A percentile compares a stretch with the other conserved stretches of the same genome.
These are phyloP conservation scores for Eriosoma lanigerum DNA, from an alignment of 1,140 invertebrate genomes.

Conservation along the genomic window DNA sequence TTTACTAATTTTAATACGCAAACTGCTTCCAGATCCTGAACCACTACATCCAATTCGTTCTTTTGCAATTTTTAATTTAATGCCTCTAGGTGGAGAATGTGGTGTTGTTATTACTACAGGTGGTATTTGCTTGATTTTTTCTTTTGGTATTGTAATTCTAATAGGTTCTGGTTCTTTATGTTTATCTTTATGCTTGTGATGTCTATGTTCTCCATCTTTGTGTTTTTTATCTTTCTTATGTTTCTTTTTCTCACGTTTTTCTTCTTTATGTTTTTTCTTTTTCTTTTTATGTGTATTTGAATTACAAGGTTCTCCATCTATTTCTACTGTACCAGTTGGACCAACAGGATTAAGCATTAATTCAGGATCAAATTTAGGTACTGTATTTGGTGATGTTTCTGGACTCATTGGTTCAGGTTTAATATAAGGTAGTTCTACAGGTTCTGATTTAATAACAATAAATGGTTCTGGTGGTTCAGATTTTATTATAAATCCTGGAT, in stretches of 20 bases:
- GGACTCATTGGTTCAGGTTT: conserved; percentile 27
- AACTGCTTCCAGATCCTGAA: conserved; percentile 38
- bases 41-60: conserved; percentile 38
- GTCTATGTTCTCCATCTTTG: conserved; percentile 53
- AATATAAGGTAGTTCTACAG: not conserved
- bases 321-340: conserved; percentile 61
- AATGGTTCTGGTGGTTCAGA: conserved; percentile 54
- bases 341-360: conserved; percentile 28
- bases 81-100: conserved; percentile 45
- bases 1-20: conserved; percentile 49
- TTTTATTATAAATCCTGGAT: conserved; percentile 54
- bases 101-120: conserved; percentile 49
- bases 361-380: conserved; percentile 24
- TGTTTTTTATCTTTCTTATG: conserved; percentile 57
- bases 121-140: conserved; percentile 61
- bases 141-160: conserved; percentile 70
- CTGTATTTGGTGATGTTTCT: not conserved
- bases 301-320: conserved; percentile 30
- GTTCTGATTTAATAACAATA: conserved; percentile 53
- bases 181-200: conserved; percentile 53
- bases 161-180: conserved; percentile 56
- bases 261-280: conserved; percentile 64
- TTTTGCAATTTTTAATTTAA: conserved; percentile 47
- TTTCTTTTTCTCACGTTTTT: conserved; percentile 58
- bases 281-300: conserved; percentile 61